These are phyloP conservation scores for Platysteira castanea DNA, from an alignment of 2,113 vertebrate genomes.

Conservation along the genomic window DNA sequence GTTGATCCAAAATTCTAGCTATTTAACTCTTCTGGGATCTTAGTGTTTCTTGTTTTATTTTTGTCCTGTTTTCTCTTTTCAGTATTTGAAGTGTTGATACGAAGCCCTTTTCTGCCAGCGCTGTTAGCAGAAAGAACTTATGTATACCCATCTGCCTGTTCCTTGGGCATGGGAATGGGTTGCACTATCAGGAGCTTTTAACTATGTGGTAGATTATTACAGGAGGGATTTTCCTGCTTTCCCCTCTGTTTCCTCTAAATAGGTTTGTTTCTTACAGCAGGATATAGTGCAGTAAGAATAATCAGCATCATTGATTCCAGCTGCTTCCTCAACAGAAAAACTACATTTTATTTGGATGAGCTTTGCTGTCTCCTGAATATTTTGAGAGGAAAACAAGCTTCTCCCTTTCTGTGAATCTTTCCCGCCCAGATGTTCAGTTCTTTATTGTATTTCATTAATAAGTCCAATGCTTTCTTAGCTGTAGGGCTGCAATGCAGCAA, in stretches of 20 bases:
- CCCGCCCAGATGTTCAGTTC: background rate
- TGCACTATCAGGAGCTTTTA: background rate
- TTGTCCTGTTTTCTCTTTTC: constrained; percentile 62
- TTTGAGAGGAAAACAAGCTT: background rate
- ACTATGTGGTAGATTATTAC: background rate
- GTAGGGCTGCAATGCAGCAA: background rate
- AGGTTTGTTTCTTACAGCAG: background rate
- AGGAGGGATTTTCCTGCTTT: constrained; percentile 27
- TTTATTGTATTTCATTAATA: constrained; percentile 41
- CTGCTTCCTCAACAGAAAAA: constrained; percentile 23
- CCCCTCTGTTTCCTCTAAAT: background rate
- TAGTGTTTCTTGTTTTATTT: constrained; percentile 62
- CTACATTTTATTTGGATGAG: background rate
- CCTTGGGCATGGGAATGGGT: background rate
- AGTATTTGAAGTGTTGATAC: constrained; percentile 55
- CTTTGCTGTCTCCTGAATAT: background rate
- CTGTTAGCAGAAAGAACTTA: constrained; percentile 45
- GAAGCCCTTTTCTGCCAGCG: constrained; percentile 52
- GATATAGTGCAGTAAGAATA: background rate
- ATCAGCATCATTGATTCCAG: background rate
- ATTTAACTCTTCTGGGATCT: constrained; percentile 59
- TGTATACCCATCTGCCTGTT: constrained; percentile 50
- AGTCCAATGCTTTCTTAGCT: background rate
- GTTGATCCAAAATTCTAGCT: constrained; percentile 62
- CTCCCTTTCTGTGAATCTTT: background rate